phyloP scores from a whole-genome alignment of 2,888 invertebrate species.

The Eurytoma adleriae region DNA sequence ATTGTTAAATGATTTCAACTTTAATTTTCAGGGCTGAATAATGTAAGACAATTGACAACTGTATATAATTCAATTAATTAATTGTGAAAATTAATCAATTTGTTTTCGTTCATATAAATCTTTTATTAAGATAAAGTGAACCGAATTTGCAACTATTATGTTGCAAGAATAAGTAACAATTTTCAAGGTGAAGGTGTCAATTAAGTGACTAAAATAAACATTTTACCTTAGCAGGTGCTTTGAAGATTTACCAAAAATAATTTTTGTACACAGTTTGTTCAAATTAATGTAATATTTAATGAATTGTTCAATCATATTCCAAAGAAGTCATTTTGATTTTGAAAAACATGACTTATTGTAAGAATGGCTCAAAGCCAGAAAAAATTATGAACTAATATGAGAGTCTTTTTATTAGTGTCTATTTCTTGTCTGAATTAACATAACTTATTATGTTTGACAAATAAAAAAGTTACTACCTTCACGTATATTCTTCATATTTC shows the following conservation, averaged over 20 bases:
- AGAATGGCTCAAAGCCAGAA: constrained; percentile 35
- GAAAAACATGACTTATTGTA: constrained; percentile 26
- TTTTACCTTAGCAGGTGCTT: constrained; percentile 45
- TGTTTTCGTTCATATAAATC: constrained; percentile 32
- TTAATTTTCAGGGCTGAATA: constrained; percentile 36
- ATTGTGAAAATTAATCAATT: constrained; percentile 30
- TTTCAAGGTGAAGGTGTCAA: constrained; percentile 41
- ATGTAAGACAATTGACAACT: neutral
- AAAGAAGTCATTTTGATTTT: constrained; percentile 49
- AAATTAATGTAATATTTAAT: constrained; percentile 32
- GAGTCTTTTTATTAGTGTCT: neutral
- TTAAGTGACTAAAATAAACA: constrained; percentile 30
- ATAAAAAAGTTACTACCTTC: constrained; percentile 40
- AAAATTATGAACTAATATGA: constrained; percentile 37
- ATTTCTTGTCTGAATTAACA: constrained; percentile 24
- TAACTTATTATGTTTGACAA: constrained; percentile 49
- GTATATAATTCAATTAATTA: neutral
- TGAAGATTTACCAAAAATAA: constrained; percentile 48
- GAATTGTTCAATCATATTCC: constrained; percentile 41
- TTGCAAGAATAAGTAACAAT: constrained; percentile 16
- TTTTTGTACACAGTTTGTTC: constrained; percentile 36
- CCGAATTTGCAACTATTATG: constrained; percentile 29
- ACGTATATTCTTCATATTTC: constrained; percentile 44
- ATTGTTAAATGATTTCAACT: constrained; percentile 20
- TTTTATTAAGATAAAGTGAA: constrained; percentile 41